These are phyloP conservation scores for Rhopalosiphum nymphaeae DNA, from an alignment of 2,888 invertebrate genomes.

Conservation along the genomic window DNA sequence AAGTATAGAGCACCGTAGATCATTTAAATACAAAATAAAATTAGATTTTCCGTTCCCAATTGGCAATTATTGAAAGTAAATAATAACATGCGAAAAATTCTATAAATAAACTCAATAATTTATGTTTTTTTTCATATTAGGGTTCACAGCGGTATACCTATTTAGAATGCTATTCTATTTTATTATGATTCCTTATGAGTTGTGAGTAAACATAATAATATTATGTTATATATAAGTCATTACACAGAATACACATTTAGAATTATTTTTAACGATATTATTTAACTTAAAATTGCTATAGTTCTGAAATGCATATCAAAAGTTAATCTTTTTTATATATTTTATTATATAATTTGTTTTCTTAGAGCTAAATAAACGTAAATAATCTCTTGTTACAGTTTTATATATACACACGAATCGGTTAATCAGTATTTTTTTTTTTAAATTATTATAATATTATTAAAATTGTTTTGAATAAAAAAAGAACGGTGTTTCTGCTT, in stretches of 20 bases:
- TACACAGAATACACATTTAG: not conserved
- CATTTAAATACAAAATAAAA: not conserved
- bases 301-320: not conserved
- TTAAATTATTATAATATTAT: not conserved
- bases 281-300: not conserved
- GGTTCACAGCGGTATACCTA: not conserved
- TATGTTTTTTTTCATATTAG: not conserved
- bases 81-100: not conserved
- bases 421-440: constrained; percentile 12
- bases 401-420: not conserved
- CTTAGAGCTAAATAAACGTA: not conserved
- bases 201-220: not conserved
- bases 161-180: not conserved
- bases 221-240: not conserved
- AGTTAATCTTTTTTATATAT: not conserved
- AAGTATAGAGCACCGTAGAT: not conserved
- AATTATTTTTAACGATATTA: not conserved
- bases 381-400: constrained; percentile 9
- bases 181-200: not conserved
- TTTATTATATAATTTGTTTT: not conserved
- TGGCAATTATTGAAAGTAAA: not conserved
- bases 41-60: not conserved
- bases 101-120: not conserved
- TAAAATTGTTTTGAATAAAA: not conserved
- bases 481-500: not conserved